These are phyloP conservation scores for Sylvia borin DNA, from an alignment of 2,797 vertebrate genomes.

Conservation along the genomic window DNA sequence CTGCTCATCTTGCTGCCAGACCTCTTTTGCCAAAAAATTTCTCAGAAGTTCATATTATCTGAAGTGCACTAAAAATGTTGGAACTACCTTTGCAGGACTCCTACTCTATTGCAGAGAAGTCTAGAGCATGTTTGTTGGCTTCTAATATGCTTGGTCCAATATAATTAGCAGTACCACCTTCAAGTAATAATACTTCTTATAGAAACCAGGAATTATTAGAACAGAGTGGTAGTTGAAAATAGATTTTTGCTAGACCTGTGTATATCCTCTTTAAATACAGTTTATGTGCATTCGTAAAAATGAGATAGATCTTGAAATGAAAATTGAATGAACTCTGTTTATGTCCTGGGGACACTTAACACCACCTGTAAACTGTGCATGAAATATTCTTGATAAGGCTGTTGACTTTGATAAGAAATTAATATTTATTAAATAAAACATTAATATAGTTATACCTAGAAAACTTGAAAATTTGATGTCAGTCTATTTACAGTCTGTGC, in stretches of 20 bases:
- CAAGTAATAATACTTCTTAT: accelerated
- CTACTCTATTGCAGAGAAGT: background rate
- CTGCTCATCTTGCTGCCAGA: background rate
- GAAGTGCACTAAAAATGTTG: background rate
- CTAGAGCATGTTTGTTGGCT: background rate
- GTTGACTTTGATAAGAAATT: background rate
- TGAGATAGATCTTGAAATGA: background rate
- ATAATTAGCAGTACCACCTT: background rate
- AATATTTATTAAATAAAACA: slow-evolving; percentile 19
- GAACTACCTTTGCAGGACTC: background rate
- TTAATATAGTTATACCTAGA: background rate
- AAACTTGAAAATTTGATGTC: background rate
- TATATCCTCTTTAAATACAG: background rate
- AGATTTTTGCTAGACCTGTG: background rate
- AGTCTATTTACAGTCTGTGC: slow-evolving; percentile 9
- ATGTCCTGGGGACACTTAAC: background rate
- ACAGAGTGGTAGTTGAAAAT: background rate
- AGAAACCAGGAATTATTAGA: background rate
- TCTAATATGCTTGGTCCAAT: background rate
- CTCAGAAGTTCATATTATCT: background rate
- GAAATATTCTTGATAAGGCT: background rate
- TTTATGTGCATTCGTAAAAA: background rate
- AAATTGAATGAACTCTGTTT: background rate
- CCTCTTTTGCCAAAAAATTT: background rate
- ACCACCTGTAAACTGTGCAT: background rate